Evolutionary conservation across 1,140 invertebrate genomes (phyloP), one percentile per base, ranked within the genome.

Genomic region (Musca vetustissima): DNA sequence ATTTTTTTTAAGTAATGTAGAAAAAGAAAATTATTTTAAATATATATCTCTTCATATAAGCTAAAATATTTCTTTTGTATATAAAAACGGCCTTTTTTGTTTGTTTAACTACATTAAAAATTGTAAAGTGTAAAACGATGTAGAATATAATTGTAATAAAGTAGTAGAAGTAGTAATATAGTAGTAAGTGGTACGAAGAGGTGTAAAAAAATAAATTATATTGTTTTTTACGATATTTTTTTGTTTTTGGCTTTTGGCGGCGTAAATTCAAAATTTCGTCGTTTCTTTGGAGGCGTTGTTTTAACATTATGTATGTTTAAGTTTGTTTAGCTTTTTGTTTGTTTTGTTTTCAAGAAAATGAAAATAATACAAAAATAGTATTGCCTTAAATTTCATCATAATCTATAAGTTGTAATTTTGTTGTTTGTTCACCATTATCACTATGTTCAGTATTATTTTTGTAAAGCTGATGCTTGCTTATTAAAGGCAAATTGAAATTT

Each of bases 371-470:
- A 61, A 61, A 43, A 61, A 61, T 61, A 61, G 36, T 61, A 61
- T 61, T 61, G 57, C 57, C 57, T 61, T 61, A 61, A 61, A 61
- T 61, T 61, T 61, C 57, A 61, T 61, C 57, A 61, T 61, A 61
- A 61, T 61, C 57, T 61, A 61, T 61, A 61, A 61, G 19, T 15
- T 61, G 57, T 61, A 61, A 36, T 61, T 61, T 61, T n/a, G 22
- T 61, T n/a, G 22, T 61, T 61, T 61, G 57, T 61, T 61, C 28
- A 61, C 32, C 22, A 61, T 61, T 61, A 61, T 61, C 57, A 61
- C 57, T 32, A 43, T 61, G 36, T 61, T 61, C 57, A 61, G 36
- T 43, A 43, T 43, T 43, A 43, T 11, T 43, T 43, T 61, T 61
- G 36, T 61, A 61, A 61, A 61, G 57, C 57, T 61, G 49, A 19